Evolutionary conservation across 2,113 vertebrate species (phyloP).

Genomic region (Apus apus): DNA sequence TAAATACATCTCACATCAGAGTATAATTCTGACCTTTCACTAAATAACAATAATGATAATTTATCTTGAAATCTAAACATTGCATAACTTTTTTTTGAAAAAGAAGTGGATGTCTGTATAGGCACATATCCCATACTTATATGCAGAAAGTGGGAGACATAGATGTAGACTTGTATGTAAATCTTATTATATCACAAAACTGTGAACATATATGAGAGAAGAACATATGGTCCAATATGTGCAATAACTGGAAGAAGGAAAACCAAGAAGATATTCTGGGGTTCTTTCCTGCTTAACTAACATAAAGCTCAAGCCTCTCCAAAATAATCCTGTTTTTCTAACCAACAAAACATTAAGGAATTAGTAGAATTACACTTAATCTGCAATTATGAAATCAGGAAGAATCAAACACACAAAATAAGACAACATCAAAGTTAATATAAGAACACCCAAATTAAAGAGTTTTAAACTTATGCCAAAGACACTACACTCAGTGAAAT

Average conservation of each 20-base stretch:
- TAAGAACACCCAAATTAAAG: background rate
- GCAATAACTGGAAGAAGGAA: background rate
- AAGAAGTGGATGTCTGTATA: background rate
- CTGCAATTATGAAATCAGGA: background rate
- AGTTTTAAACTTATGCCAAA: background rate
- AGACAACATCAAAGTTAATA: background rate
- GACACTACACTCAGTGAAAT: accelerated
- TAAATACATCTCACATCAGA: background rate
- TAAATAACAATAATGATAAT: background rate
- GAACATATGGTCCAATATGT: background rate
- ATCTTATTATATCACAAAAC: background rate
- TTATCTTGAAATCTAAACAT: background rate
- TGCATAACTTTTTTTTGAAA: background rate
- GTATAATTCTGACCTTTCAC: background rate
- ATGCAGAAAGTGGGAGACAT: background rate
- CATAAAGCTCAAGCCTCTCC: background rate
- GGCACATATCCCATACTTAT: background rate
- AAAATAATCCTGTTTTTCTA: background rate
- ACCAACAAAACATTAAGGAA: background rate
- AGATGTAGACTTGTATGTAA: background rate
- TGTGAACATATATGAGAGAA: background rate
- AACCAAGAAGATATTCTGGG: background rate
- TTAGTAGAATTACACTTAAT: background rate
- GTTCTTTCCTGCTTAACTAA: background rate
- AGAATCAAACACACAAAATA: background rate